A percentile compares a stretch with the other conserved stretches of the same genome.
Conservation (phyloP, 2,113 vertebrate species). For the Ptyas mucosa region DNA sequence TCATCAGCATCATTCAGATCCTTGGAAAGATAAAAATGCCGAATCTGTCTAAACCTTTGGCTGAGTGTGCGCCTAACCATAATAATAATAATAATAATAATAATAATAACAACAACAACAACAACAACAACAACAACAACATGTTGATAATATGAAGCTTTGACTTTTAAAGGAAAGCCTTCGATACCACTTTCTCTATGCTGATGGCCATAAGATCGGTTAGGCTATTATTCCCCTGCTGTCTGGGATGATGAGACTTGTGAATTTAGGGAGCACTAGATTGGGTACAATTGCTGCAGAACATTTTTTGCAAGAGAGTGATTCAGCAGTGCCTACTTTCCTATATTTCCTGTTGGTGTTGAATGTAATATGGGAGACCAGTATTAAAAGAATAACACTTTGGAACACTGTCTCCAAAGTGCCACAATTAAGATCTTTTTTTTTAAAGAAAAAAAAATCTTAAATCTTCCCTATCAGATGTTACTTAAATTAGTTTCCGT, state of each 20-base stretch:
- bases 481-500: conserved; percentile 13
- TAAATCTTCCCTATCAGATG: conserved; percentile 22
- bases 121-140: too few species aligned
- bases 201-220: background rate
- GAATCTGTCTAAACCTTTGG: background rate
- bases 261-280: background rate
- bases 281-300: background rate
- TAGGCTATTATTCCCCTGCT: background rate
- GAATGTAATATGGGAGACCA: conserved; percentile 47
- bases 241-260: background rate
- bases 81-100: background rate
- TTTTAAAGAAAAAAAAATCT: conserved; percentile 30
- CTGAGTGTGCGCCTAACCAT: background rate
- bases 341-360: background rate
- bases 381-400: conserved; percentile 55
- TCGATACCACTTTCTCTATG: background rate
- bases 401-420: conserved; percentile 43
- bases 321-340: background rate
- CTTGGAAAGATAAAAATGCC: background rate
- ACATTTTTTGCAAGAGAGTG: background rate
- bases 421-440: conserved; percentile 48
- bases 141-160: background rate
- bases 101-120: too few species aligned
- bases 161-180: background rate
- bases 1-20: background rate